Base-by-base conservation (phyloP, 1,140 invertebrate genomes). In the Drosophila persimilis region DNA sequence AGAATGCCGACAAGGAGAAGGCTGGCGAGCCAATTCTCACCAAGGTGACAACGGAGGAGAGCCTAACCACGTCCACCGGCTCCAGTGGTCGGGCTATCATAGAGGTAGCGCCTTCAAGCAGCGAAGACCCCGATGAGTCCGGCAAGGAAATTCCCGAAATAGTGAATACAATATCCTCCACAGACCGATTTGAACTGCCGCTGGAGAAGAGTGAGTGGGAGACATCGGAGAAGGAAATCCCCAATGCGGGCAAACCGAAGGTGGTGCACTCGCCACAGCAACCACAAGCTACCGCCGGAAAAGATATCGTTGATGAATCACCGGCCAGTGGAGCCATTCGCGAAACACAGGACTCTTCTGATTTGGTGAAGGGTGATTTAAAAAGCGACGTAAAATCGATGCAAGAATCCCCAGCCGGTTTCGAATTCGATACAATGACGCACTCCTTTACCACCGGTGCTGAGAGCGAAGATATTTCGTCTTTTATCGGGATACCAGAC, bases 321-420 rank as follows among this genome's bases (percentile, higher is more conserved):
- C 55, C 90, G 55, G 92, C 93, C 5, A 92, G 93, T 60, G 92
- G 95, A 91, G 94, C 95, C 66, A 93, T 95, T 26, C 93, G 94
- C 61, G 94, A 95, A 92, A 93, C 95, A 11, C 94, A 95, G 63
- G 94, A 95, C 79, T 95, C 94, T 9, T 85, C 94, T 41, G 94
- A 95, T 84, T 93, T 93, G 9, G 94, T 93, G 0, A 94, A 94
- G 73, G 94, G 93, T 51, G 94, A 95, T 91, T 92, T 95, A 17
- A 94, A 95, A 60, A 94, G 58, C 66, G 15, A 50, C 64, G 43
- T 90, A 92, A 44, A 92, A 59, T 91, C 92, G 15, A 92, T 93
- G 43, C 94, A 95, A 86, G 94, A 95, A 71, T 95, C 95, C 0
- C 94, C 95, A 22, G 95, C 94, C 2, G 95, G 95, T 90, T 95